Evolutionary conservation across 2,797 vertebrate species (phyloP), one percentile per base, ranked within the genome.

Genomic region (Fundulus diaphanus): DNA sequence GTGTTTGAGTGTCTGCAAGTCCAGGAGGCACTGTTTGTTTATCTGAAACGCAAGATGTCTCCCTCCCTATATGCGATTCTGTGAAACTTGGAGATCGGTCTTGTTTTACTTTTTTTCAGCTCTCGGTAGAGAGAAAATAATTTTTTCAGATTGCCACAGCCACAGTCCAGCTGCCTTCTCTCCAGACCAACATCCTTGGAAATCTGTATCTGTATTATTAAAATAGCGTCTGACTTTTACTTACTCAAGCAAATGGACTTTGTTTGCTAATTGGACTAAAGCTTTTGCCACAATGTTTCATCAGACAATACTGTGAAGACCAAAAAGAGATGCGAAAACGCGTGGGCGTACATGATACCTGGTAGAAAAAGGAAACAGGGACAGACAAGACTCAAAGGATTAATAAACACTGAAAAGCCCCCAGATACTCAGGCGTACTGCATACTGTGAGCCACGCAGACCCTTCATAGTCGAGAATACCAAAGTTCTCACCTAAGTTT

Each of bases 21-120:
- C 82, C 72, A 85, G 73, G 79, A 77, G 77, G 76, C 77, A 78
- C 68, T 83, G 79, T 88, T 85, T 89, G 85, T 91, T 90, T 87
- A 81, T 83, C 68, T 61, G 67, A 78, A 89, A 83, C 77, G 82
- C 78, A 76, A 81, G 67, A 42, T 57, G 79, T 81, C 57, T 71
- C 66, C 79, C 73, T 86, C 85, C 70, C 83, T 42, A 59, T 86
- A 67, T 57, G 44, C 48, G 29, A 51, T 66, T 68, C 44, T 31
- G 18, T 24, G 12, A 71, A 76, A 52, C 51, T 77, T 57, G n/a
- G 12, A 67, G 74, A 29, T 31, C 48, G 40, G 31, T 52, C 16
- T 63, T 13, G 27, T 73, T 71, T 49, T 59, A 67, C 77, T 71
- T 54, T 59, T 67, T 66, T 8, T 46, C 4, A 40, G 29, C 16